These are phyloP conservation scores for Potorous gilbertii DNA, from an alignment of 2,797 vertebrate species.

Conservation along the genomic window DNA sequence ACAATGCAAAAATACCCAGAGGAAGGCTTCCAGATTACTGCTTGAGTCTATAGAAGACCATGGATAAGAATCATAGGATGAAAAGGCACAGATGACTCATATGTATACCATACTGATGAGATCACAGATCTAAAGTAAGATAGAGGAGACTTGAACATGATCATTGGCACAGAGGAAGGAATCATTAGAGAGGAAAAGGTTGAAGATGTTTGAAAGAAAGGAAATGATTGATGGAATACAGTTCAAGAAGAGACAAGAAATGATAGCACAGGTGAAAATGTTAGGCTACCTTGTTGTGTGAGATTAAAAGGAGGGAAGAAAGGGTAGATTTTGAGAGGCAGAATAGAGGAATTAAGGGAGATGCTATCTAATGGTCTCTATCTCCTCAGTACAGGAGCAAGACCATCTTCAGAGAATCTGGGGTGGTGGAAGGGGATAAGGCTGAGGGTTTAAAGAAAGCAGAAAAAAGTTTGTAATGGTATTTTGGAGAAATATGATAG, in stretches of 20 bases:
- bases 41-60: too few relatives aligned
- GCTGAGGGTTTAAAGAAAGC: neutral
- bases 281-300: neutral
- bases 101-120: neutral
- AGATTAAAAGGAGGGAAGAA: neutral
- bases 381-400: neutral
- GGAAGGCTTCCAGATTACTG: too few relatives aligned
- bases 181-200: neutral
- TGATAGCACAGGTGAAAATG: neutral
- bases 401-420: neutral
- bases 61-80: too few relatives aligned
- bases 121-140: neutral
- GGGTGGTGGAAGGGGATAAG: conserved; percentile 6
- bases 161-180: neutral
- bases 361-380: neutral
- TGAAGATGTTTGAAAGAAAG: neutral
- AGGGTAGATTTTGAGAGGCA: neutral
- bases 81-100: too few relatives aligned
- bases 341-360: neutral
- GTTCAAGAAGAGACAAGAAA: conserved; percentile 12
- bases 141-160: neutral
- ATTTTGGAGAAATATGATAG: neutral
- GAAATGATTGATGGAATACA: neutral
- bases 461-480: neutral
- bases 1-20: too few relatives aligned